Percentiles rank a stretch among this genome's conserved stretches.
phyloP scores from a whole-genome alignment of 2,113 vertebrate species.

The Hemichromis elongatus region DNA sequence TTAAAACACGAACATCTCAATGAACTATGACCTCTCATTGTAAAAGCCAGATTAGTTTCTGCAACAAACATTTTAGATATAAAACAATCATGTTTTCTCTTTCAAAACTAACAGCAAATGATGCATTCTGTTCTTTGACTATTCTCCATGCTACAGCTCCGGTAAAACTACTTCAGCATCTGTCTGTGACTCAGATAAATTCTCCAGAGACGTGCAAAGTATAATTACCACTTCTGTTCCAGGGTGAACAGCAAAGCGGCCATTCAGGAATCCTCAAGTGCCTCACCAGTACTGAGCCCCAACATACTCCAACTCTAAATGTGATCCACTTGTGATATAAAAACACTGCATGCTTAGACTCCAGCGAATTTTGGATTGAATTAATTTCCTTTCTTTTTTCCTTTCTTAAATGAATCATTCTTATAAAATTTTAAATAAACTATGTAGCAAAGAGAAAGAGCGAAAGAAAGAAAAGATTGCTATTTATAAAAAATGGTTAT shows the following conservation, averaged over 20 bases:
- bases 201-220: slow-evolving; percentile 27
- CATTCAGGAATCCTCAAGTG: slow-evolving; percentile 39
- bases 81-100: not conserved
- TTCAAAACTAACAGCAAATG: not conserved
- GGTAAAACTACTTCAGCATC: not conserved
- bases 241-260: slow-evolving; percentile 24
- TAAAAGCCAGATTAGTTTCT: not conserved
- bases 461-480: not conserved
- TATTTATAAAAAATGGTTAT: not conserved
- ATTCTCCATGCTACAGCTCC: slow-evolving; percentile 1
- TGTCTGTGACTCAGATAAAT: slow-evolving; percentile 4
- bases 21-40: not conserved
- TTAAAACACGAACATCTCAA: not conserved
- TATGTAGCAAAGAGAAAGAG: not conserved
- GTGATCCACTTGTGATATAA: slow-evolving; percentile 27
- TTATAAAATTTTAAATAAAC: not conserved
- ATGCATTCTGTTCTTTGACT: not conserved
- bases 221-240: slow-evolving; percentile 47
- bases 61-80: not conserved
- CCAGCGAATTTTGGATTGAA: not conserved
- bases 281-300: slow-evolving; percentile 5
- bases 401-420: not conserved
- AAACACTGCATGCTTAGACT: not conserved
- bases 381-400: not conserved
- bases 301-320: slow-evolving; percentile 22